These are phyloP conservation scores for Dromius quadrimaculatus DNA, from an alignment of 2,888 invertebrate species.

Conservation along the genomic window DNA sequence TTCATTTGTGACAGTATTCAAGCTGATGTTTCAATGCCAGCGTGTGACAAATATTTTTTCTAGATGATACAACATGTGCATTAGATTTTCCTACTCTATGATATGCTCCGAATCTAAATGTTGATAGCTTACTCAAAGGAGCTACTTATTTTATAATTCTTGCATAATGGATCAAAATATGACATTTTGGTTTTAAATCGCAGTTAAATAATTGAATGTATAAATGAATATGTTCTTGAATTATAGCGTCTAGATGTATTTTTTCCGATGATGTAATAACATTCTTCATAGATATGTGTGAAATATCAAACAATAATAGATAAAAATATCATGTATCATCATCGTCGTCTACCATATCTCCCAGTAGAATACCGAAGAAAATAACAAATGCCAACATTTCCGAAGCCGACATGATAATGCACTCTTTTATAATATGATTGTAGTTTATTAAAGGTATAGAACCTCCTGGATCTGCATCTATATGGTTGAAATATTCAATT, in stretches of 20 bases:
- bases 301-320: background rate
- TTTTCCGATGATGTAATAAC: background rate
- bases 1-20: background rate
- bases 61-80: background rate
- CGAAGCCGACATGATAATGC: background rate
- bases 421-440: background rate
- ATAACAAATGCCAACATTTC: background rate
- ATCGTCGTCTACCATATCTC: background rate
- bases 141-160: background rate
- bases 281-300: background rate
- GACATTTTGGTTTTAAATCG: background rate
- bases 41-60: background rate
- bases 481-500: background rate
- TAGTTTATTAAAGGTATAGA: background rate
- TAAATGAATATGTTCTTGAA: background rate
- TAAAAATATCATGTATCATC: background rate
- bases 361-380: background rate
- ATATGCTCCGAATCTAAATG: background rate
- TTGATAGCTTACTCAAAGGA: background rate
- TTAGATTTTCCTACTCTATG: background rate
- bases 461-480: background rate
- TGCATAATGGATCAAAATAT: background rate
- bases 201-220: background rate
- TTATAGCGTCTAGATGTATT: background rate
- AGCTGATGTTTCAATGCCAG: background rate